Conservation (phyloP, 2,797 vertebrate genomes). For the Chaunax sp. region DNA sequence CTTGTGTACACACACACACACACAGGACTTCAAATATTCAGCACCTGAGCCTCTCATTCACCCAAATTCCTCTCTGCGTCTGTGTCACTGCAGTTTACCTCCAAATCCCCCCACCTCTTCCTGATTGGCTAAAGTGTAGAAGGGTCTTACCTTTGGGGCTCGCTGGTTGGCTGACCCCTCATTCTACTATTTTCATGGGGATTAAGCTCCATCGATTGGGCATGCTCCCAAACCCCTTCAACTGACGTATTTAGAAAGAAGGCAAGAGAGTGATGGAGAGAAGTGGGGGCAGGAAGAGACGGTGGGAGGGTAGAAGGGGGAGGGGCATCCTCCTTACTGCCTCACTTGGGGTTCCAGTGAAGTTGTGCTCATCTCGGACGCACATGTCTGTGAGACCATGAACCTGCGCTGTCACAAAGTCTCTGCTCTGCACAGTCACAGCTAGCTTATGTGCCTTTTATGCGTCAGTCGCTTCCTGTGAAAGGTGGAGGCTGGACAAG, state of each 20-base stretch:
- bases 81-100: conserved; percentile 59
- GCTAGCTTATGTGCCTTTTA: neutral
- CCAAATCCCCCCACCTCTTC: conserved; percentile 4
- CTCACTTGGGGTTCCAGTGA: conserved; percentile 52
- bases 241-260: conserved; percentile 56
- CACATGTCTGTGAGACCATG: conserved; percentile 54
- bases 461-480: too few species aligned
- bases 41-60: conserved; percentile 47
- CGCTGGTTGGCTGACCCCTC: conserved; percentile 53
- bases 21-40: conserved; percentile 69
- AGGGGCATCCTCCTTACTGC: conserved; percentile 56
- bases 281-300: conserved; percentile 29
- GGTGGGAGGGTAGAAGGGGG: conserved; percentile 45
- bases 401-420: conserved; percentile 9
- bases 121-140: conserved; percentile 64
- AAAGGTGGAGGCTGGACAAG: neutral
- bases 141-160: conserved; percentile 37
- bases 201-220: conserved; percentile 79
- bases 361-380: conserved; percentile 52
- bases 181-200: conserved; percentile 71
- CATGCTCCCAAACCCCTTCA: conserved; percentile 73
- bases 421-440: neutral
- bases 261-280: conserved; percentile 27
- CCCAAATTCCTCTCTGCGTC: conserved; percentile 37
- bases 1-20: conserved; percentile 7